A percentile compares a stretch with the other conserved stretches of the same genome.
phyloP scores from a whole-genome alignment of 2,113 vertebrate species.

The Panurus biarmicus region DNA sequence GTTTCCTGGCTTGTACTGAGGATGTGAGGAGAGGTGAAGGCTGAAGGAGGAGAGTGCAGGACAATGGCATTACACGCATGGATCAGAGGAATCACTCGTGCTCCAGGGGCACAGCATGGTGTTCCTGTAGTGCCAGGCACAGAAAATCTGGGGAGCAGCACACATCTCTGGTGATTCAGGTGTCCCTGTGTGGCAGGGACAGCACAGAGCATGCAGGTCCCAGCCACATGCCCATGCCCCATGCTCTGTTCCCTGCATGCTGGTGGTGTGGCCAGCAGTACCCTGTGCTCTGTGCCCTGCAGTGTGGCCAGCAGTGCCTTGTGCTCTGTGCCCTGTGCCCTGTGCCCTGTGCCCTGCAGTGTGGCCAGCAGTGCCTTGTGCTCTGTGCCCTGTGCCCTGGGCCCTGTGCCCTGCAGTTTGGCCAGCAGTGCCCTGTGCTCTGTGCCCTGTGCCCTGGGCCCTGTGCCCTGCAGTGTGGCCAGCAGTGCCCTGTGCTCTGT shows the following conservation, averaged over 20 bases:
- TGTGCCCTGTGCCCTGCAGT: background rate
- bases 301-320: too few relatives aligned
- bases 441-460: background rate
- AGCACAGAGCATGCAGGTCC: fast-evolving
- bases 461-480: too few relatives aligned
- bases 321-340: background rate
- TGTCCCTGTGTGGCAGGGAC: fast-evolving
- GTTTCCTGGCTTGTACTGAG: background rate
- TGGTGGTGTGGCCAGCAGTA: background rate
- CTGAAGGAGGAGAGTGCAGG: background rate
- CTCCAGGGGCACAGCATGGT: background rate
- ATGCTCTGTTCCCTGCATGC: background rate
- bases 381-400: background rate
- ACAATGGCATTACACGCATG: fast-evolving
- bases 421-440: too few relatives aligned
- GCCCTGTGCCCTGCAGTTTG: background rate
- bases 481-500: too few relatives aligned
- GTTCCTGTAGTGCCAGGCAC: background rate
- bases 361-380: too few relatives aligned
- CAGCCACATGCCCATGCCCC: fast-evolving
- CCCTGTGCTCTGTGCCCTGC: background rate
- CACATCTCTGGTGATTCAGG: fast-evolving
- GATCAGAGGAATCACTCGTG: fast-evolving
- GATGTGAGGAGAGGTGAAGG: background rate
- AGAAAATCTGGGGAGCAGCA: background rate